These are phyloP conservation scores for Drosophila planitibia DNA, from an alignment of 2,888 invertebrate species.

Conservation along the genomic window DNA sequence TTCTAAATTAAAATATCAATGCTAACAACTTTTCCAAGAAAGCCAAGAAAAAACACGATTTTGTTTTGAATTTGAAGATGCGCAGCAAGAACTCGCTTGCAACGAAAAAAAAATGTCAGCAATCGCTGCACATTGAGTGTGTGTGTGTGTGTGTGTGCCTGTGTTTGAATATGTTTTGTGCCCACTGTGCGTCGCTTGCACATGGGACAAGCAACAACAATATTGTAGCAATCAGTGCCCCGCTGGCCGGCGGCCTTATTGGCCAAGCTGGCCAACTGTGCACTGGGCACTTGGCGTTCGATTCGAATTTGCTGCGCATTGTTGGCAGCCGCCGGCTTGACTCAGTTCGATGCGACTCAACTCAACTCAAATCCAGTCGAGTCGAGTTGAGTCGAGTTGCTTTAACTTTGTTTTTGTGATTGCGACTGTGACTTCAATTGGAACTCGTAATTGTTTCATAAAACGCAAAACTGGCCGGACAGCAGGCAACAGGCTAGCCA, in stretches of 20 bases:
- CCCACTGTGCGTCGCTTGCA: conserved; percentile 35
- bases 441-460: conserved; percentile 76
- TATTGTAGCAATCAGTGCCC: conserved; percentile 41
- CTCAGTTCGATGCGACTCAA: conserved; percentile 15
- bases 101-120: background rate
- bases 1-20: background rate
- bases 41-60: background rate
- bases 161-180: background rate
- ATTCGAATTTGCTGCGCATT: conserved; percentile 52
- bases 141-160: background rate
- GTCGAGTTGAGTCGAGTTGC: conserved; percentile 23
- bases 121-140: background rate
- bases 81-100: background rate
- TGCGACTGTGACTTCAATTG: conserved; percentile 36
- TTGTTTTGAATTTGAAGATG: background rate
- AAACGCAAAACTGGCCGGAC: conserved; percentile 68
- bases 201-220: conserved; percentile 32
- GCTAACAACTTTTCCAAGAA: background rate
- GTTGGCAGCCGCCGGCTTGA: conserved; percentile 39
- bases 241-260: conserved; percentile 21
- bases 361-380: conserved; percentile 2
- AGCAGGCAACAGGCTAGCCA: conserved; percentile 26
- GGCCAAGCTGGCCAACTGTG: conserved; percentile 44
- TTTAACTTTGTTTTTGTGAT: conserved; percentile 42
- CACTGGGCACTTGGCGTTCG: conserved; percentile 61